Evolutionary conservation across 2,797 vertebrate genomes (phyloP), one percentile per base, ranked within the genome.

Genomic region (Cyclura pinguis): DNA sequence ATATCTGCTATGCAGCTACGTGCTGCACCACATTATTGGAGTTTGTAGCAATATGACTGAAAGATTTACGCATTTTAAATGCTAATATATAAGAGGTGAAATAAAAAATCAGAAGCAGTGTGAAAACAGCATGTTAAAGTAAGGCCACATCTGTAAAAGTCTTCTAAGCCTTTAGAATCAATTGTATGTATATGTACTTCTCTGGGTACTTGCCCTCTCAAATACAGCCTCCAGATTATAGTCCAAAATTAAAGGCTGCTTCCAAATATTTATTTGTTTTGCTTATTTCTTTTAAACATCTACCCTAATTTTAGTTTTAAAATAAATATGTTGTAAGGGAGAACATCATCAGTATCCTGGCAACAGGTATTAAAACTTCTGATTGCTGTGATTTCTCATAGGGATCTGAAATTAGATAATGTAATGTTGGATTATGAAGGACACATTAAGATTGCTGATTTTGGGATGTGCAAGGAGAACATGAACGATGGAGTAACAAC

Each of bases 391-490:
- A 82, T 96, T 95, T 95, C 94, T 92, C 90, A 16, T 91, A 99
- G 99, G 96, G 99, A 99, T 95, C 97, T 99, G 95, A 99, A 99
- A 97, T 97, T 99, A 92, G 99, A 99, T 88, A 99, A 99, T 0
- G 99, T 99, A 95, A 99, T 99, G 99, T 93, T 99, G 96, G 99
- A 99, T 92, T 97, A 97, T 0, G 99, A 99, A 96, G 99, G 99
- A 74, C 99, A 99, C 95, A 99, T 99, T 90, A 99, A 99, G 96
- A 99, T 99, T 7, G 99, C 99, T 18, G 99, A 99, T 96, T 99
- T 99, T 32, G 99, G 99, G 88, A 99, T 99, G 99, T 99, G 99
- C 95, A 99, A 99, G 96, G 99, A 99, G 55, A 98, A 98, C 94
- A 98, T 99, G 97, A 29, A 88, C 6, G 97, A 99, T 0, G 98